Evolutionary conservation across 2,113 vertebrate genomes (phyloP).

Genomic region (Tragelaphus strepsiceros): DNA sequence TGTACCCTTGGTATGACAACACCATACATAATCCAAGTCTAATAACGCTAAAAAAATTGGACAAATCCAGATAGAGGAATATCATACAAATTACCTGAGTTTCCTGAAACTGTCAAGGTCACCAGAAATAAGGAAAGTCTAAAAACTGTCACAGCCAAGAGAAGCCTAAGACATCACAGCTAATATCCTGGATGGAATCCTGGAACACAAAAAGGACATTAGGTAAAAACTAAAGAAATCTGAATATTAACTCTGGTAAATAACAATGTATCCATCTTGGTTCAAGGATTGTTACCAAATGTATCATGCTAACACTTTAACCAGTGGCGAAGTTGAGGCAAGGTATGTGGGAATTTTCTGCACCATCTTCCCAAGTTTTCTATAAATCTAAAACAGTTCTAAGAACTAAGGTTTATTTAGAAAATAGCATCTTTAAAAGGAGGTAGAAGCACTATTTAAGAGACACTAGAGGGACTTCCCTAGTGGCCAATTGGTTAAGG

Average conservation of each 20-base stretch:
- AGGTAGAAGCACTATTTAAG: background rate
- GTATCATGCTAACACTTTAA: background rate
- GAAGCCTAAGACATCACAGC: background rate
- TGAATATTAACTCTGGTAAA: background rate
- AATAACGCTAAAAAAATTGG: background rate
- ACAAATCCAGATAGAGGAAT: background rate
- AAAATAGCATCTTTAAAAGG: background rate
- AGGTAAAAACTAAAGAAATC: background rate
- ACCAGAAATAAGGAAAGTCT: background rate
- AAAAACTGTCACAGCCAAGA: background rate
- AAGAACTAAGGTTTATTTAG: background rate
- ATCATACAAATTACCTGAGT: background rate
- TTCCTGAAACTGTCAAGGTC: background rate
- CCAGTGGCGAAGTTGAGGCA: background rate
- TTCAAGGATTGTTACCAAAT: background rate
- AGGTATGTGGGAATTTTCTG: background rate
- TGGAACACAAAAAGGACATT: background rate
- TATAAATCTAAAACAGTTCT: background rate
- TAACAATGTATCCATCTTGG: background rate
- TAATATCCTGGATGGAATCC: background rate
- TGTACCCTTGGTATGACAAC: background rate
- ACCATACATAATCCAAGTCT: background rate
- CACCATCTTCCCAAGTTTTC: background rate
- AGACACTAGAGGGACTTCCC: background rate
- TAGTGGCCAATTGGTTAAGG: background rate